Evolutionary conservation across 2,113 vertebrate genomes (phyloP).

Genomic region (Phalacrocorax pelagicus): DNA sequence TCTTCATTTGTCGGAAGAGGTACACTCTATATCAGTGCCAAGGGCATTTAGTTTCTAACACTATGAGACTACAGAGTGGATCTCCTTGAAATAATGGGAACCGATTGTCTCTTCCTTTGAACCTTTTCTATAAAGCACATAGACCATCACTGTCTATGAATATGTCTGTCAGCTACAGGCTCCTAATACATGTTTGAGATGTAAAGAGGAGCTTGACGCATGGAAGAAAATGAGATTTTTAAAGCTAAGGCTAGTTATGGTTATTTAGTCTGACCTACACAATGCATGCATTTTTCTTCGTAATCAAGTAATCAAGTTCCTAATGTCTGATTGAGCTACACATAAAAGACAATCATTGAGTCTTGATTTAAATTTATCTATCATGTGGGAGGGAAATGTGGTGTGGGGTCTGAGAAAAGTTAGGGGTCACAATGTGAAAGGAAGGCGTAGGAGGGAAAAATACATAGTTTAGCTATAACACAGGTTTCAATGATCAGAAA

Average conservation of each 20-base stretch:
- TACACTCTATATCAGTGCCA: neutral
- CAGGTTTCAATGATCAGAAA: constrained; percentile 10
- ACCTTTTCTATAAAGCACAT: neutral
- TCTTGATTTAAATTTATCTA: constrained; percentile 5
- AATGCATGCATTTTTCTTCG: neutral
- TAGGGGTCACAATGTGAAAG: neutral
- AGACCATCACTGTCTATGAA: neutral
- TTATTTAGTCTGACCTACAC: neutral
- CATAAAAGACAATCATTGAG: neutral
- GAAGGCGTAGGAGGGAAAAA: constrained; percentile 20
- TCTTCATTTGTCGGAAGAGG: neutral
- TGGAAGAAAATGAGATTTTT: neutral
- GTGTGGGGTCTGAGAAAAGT: constrained; percentile 5
- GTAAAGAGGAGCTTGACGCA: neutral
- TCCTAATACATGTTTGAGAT: neutral
- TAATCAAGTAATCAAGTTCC: neutral
- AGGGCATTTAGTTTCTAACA: neutral
- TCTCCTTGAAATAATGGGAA: neutral
- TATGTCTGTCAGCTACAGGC: neutral
- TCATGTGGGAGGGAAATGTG: neutral
- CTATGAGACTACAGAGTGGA: neutral
- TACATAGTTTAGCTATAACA: neutral
- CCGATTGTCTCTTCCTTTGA: neutral
- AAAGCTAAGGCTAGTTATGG: neutral
- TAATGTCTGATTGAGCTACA: neutral